Conservation (phyloP, 2,113 vertebrate genomes). For the Talpa occidentalis region DNA sequence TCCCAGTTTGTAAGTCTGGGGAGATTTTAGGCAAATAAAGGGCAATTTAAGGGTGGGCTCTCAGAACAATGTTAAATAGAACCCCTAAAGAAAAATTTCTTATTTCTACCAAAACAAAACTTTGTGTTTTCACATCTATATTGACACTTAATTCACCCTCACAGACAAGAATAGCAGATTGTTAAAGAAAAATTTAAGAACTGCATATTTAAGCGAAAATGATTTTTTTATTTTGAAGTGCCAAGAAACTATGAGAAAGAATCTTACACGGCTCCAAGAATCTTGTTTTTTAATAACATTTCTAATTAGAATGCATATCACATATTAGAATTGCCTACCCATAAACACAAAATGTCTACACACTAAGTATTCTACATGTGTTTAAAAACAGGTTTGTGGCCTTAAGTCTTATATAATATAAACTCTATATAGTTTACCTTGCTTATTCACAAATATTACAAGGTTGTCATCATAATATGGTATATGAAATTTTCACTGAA, state of each 20-base stretch:
- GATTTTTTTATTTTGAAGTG: neutral
- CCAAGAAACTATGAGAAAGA: neutral
- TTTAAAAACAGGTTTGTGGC: neutral
- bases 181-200: conserved; percentile 28
- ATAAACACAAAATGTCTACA: neutral
- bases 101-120: neutral
- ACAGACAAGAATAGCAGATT: neutral
- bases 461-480: neutral
- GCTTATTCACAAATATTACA: conserved; percentile 1
- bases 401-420: neutral
- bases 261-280: neutral
- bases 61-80: neutral
- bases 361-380: neutral
- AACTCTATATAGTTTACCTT: neutral
- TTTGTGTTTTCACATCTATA: neutral
- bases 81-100: neutral
- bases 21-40: neutral
- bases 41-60: neutral
- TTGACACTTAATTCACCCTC: neutral
- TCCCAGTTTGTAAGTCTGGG: neutral
- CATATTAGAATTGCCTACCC: neutral
- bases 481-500: neutral
- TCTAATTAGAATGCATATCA: neutral
- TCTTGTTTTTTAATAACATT: neutral
- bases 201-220: neutral